Percentiles rank a stretch among this genome's conserved stretches.
Evolutionary conservation across 2,888 invertebrate species (phyloP).

Genomic region (Macrophya annulata): DNA sequence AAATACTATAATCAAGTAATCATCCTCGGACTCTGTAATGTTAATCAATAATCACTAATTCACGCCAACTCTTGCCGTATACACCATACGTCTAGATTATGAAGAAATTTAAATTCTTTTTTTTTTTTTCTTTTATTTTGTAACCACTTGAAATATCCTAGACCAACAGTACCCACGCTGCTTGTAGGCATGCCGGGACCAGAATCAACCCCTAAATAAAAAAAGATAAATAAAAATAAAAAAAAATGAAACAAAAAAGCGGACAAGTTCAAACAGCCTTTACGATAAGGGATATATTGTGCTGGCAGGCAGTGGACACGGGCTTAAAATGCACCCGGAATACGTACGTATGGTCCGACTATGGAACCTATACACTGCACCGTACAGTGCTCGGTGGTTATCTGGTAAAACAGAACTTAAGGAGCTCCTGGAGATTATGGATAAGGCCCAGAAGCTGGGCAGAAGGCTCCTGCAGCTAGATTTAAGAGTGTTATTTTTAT

Average conservation of each 20-base stretch:
- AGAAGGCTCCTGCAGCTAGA: background rate
- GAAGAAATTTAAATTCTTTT: background rate
- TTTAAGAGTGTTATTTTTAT: constrained; percentile 46
- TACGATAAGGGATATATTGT: constrained; percentile 31
- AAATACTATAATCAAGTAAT: background rate
- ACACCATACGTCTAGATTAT: too few species aligned
- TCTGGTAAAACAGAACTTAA: constrained; percentile 42
- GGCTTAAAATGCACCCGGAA: constrained; percentile 8
- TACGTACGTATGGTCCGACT: background rate
- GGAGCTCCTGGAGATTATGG: constrained; percentile 12
- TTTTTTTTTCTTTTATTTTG: background rate
- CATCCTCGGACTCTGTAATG: background rate
- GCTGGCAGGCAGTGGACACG: background rate
- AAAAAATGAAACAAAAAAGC: constrained; percentile 6
- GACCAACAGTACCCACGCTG: background rate
- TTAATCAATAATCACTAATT: constrained; percentile 25
- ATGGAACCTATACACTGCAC: background rate
- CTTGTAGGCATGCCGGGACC: background rate
- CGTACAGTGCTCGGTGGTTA: background rate
- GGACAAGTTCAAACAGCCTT: constrained; percentile 45
- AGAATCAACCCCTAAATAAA: constrained; percentile 20
- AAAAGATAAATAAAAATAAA: too few species aligned
- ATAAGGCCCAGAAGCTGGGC: constrained; percentile 18
- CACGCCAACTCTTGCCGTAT: background rate
- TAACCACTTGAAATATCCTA: constrained; percentile 19